phyloP scores from a whole-genome alignment of 2,797 vertebrate species.

The Dipus sagitta region DNA sequence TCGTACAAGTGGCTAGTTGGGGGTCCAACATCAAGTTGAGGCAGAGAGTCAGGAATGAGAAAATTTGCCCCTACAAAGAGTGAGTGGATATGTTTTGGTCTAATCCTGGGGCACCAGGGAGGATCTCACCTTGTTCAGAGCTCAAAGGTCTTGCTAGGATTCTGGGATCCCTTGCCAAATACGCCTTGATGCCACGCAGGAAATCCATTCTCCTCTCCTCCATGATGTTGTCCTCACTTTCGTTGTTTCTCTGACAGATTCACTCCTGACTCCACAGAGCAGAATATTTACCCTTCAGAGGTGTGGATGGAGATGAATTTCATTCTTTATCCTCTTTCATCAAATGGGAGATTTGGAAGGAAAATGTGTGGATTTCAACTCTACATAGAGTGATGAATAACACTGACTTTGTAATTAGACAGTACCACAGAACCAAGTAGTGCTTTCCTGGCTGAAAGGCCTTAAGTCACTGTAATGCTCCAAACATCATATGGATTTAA shows the following conservation, averaged over 20 bases:
- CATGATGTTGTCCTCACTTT: constrained; percentile 57
- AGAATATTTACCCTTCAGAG: constrained; percentile 57
- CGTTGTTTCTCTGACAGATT: constrained; percentile 66
- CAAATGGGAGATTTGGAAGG: not conserved
- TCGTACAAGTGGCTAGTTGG: constrained; percentile 34
- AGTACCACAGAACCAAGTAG: not conserved
- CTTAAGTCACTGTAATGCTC: not conserved
- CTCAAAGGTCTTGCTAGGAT: constrained; percentile 44
- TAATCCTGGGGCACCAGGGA: not conserved
- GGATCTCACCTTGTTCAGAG: not conserved
- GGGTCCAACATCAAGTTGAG: not conserved
- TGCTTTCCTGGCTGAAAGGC: not conserved
- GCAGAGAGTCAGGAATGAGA: not conserved
- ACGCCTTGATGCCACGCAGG: not conserved
- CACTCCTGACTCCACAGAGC: constrained; percentile 45
- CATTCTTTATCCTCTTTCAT: not conserved
- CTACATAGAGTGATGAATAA: not conserved
- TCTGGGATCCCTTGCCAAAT: constrained; percentile 42
- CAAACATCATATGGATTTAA: not conserved
- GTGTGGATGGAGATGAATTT: not conserved
- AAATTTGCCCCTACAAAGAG: not conserved
- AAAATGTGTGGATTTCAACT: not conserved
- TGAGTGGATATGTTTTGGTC: not conserved
- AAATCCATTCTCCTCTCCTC: constrained; percentile 64
- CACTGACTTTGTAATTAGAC: not conserved